Base-by-base conservation (phyloP, 2,888 invertebrate genomes). In the Xanthorhoe spadicearia region DNA sequence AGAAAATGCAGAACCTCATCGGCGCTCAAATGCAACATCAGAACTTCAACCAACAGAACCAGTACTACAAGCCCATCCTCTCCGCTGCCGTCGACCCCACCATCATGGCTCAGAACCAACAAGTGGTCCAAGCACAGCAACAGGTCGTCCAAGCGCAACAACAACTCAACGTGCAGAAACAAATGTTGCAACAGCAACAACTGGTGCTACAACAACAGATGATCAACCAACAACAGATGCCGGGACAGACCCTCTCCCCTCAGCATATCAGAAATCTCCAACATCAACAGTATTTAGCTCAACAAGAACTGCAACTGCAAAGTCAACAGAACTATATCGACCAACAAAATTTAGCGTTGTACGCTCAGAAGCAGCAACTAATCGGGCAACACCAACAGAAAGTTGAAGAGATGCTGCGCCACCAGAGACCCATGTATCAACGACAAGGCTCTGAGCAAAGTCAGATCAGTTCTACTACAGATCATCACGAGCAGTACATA, bases 261-360 rank as follows among this genome's bases (percentile, higher is more conserved):
- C 93, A 89, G 53, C 92, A 87, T 61, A 85, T 90, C 15, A 81
- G 91, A 38, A 89, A 89, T 61, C 79, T 92, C 18, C 91, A 91
- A 72, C 90, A 92, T 52, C 94, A 94, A 65, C 94, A 94, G 74
- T 93, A 92, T 73, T 83, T 93, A 60, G 89, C 92, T 0, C 94
- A 94, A 62, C 94, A 94, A 74, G 94, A 93, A 72, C 78, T 89
- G 49, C 90, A 93, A 61, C 83, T 94, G 15, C 94, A 94, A 63
- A 90, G 91, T 15, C 94, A 94, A 68, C 94, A 94, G 71, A 94
- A 94, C 74, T 88, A 93, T 43, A 92, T 94, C 58, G 94, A 94
- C 73, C 94, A 94, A 74, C 93, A 94, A 77, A 93, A 92, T 59
- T 82, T 94, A 46, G 90, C 94, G 0, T 86, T 94, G 51, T 82